A percentile compares a stretch with the other conserved stretches of the same genome.
Conservation (phyloP, 2,797 vertebrate species). For the Silurus aristotelis region DNA sequence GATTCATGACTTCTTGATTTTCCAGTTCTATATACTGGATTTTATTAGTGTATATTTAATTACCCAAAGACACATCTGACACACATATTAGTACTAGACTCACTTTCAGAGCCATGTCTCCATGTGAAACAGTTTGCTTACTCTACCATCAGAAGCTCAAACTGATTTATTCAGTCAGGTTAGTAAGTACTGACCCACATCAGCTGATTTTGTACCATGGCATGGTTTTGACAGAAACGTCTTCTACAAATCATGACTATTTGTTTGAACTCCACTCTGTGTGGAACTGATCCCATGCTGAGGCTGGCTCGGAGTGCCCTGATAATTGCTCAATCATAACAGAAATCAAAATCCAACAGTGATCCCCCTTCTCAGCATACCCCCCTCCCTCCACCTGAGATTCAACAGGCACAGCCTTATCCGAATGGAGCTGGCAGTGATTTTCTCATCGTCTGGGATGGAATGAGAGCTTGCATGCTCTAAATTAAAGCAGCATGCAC, state of each 20-base stretch:
- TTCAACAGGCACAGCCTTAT: conserved; percentile 54
- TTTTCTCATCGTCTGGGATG: conserved; percentile 53
- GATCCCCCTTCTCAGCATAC: conserved; percentile 38
- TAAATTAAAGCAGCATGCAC: conserved; percentile 58
- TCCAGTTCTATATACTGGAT: not conserved
- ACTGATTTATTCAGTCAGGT: conserved; percentile 37
- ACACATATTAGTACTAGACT: conserved; percentile 6
- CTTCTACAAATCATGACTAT: conserved; percentile 49
- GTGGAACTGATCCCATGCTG: conserved; percentile 46
- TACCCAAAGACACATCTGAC: not conserved
- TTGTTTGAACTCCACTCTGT: conserved; percentile 52
- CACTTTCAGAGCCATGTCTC: not conserved
- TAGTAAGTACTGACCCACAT: conserved; percentile 35
- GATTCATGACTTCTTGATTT: conserved; percentile 3
- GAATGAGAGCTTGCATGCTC: conserved; percentile 51
- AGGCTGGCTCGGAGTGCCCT: conserved; percentile 48
- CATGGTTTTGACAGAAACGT: conserved; percentile 49
- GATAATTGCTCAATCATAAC: conserved; percentile 59
- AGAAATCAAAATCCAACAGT: conserved; percentile 56
- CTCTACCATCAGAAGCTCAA: conserved; percentile 15
- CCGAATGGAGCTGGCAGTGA: conserved; percentile 58
- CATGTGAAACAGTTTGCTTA: conserved; percentile 20
- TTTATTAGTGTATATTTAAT: not conserved
- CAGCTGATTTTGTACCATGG: conserved; percentile 40
- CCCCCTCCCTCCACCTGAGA: conserved; percentile 39